These are phyloP conservation scores for Cyaniris semiargus DNA, from an alignment of 2,888 invertebrate species.

Conservation along the genomic window DNA sequence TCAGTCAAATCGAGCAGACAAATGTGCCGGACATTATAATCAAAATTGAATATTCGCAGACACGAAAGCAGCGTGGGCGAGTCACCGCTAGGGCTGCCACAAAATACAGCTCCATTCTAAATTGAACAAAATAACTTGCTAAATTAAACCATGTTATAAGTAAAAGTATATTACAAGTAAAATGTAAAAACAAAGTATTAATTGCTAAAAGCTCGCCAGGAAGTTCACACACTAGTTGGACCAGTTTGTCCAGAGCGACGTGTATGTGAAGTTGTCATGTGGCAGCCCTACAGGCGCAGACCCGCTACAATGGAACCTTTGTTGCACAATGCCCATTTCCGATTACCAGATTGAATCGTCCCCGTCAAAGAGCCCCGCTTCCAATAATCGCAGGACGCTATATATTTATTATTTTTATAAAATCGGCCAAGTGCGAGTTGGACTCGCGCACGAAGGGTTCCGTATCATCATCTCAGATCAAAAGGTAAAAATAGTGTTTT, in stretches of 20 bases:
- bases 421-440: too few species aligned
- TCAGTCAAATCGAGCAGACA: constrained; percentile 18
- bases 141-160: not conserved
- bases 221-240: not conserved
- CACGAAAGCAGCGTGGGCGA: constrained; percentile 24
- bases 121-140: not conserved
- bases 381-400: constrained; percentile 55
- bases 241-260: not conserved
- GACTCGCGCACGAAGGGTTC: too few species aligned
- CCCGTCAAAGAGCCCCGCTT: constrained; percentile 65
- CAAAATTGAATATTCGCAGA: constrained; percentile 31
- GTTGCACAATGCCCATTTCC: constrained; percentile 79
- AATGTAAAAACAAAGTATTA: not conserved
- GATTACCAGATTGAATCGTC: constrained; percentile 79
- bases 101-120: not conserved
- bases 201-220: not conserved
- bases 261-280: not conserved
- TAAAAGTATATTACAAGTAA: not conserved
- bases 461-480: too few species aligned
- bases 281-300: constrained; percentile 30
- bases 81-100: constrained; percentile 17
- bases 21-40: constrained; percentile 26
- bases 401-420: constrained; percentile 9
- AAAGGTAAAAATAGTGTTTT: too few species aligned
- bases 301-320: constrained; percentile 70